phyloP scores from a whole-genome alignment of 1,140 invertebrate species.

The Penaeus indicus region DNA sequence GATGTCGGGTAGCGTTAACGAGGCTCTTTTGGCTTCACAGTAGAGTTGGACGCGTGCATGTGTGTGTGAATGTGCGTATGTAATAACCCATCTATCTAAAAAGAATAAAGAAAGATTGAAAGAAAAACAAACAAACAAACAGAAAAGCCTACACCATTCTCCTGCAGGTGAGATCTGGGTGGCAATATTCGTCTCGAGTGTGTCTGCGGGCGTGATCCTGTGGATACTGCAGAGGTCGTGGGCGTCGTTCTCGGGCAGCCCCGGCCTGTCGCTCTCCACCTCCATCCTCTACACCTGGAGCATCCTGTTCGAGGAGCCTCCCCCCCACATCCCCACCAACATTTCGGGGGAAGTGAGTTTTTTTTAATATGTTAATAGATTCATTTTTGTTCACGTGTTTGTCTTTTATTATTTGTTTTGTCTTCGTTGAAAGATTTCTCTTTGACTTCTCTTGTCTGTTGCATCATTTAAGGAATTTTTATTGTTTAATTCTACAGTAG shows the following conservation, averaged over 20 bases:
- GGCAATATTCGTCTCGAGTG: slow-evolving; percentile 14
- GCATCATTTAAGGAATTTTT: too few relatives aligned
- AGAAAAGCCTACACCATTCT: too few relatives aligned
- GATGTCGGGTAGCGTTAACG: slow-evolving; percentile 25
- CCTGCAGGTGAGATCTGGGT: slow-evolving; percentile 39
- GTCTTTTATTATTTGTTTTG: too few relatives aligned
- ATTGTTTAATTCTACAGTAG: too few relatives aligned
- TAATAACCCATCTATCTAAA: background rate
- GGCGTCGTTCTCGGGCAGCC: background rate
- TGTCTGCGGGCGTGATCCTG: slow-evolving; percentile 41
- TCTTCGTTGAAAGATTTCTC: too few relatives aligned
- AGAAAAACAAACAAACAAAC: background rate
- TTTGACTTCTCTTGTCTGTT: too few relatives aligned
- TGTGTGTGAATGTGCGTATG: too few relatives aligned
- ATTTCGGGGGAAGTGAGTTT: slow-evolving; percentile 42
- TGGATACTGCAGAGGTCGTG: slow-evolving; percentile 30
- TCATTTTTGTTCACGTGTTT: too few relatives aligned
- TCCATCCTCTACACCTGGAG: slow-evolving; percentile 48
- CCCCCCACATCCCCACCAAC: slow-evolving; percentile 30
- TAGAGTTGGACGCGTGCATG: too few relatives aligned
- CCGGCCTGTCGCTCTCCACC: slow-evolving; percentile 20
- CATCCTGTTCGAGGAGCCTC: slow-evolving; percentile 50
- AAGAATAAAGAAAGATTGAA: background rate
- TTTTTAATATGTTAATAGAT: too few relatives aligned
- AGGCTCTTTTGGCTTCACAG: background rate